These are phyloP conservation scores for Papilio machaon DNA, from an alignment of 1,140 invertebrate genomes.

Conservation along the genomic window DNA sequence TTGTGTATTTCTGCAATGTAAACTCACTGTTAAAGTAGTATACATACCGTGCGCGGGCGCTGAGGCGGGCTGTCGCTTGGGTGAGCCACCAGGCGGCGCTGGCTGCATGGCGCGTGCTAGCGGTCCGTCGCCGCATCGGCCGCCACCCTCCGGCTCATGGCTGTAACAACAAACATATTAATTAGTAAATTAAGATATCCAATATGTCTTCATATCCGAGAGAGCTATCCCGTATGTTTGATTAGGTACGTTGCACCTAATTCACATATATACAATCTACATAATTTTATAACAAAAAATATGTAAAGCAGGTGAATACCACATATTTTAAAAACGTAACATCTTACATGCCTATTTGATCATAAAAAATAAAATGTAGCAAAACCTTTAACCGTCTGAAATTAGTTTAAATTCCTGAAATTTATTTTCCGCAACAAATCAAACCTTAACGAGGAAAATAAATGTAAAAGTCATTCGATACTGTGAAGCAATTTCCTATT, in stretches of 20 bases:
- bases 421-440: slow-evolving; percentile 21
- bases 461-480: background rate
- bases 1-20: too few relatives aligned
- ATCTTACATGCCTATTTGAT: background rate
- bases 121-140: slow-evolving; percentile 77
- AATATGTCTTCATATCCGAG: too few relatives aligned
- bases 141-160: slow-evolving; percentile 85
- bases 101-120: slow-evolving; percentile 79
- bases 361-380: background rate
- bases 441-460: slow-evolving; percentile 11
- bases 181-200: background rate
- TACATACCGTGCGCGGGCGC: slow-evolving; percentile 61
- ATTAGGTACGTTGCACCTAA: too few relatives aligned
- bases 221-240: too few relatives aligned
- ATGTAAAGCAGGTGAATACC: background rate
- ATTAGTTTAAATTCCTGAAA: slow-evolving; percentile 3
- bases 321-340: slow-evolving; percentile 32
- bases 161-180: slow-evolving; percentile 65
- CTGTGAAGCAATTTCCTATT: slow-evolving; percentile 11
- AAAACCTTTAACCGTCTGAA: background rate
- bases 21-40: too few relatives aligned
- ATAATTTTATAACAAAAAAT: too few relatives aligned
- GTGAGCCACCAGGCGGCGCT: slow-evolving; percentile 69
- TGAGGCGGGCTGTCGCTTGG: slow-evolving; percentile 64
- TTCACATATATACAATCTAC: too few relatives aligned